Base-by-base conservation (phyloP, 2,113 vertebrate genomes). In the Corythoichthys haematopterus region DNA sequence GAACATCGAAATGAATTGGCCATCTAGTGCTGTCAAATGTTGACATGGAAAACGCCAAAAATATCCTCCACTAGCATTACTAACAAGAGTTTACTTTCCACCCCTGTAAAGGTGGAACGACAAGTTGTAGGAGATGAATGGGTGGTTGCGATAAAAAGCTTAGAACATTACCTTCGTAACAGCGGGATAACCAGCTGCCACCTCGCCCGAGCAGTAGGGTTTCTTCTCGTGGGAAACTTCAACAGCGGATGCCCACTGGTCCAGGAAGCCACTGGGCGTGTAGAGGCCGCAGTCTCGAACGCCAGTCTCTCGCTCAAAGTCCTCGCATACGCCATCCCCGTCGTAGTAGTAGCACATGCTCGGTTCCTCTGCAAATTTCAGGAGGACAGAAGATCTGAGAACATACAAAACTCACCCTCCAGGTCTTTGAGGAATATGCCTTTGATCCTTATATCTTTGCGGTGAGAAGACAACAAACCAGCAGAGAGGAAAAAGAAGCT, bases 271-370 rank as follows among this genome's bases (percentile, higher is more conserved):
- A 37, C 89, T 94, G 55, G 97, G 97, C 0, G 96, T 98, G 85
- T 98, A 98, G 64, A 99, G 91, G 0, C 97, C 97, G 36, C 97
- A 99, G 86, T 99, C 97, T 68, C 93, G 94, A 78, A 98, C 95
- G 57, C 96, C 95, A 2, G 93, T 96, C 91, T 94, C 94, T 63
- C 91, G 91, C 80, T 99, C 97, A 78, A 99, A 99, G 76, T 99
- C 97, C 77, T 99, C 97, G 57, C 97, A 99, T 48, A 98, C 91
- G 1, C 97, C 97, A 5, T 99, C 97, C 0, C 97, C 97, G 0
- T 98, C 96, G 0, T 98, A 97, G 88, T 96, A 98, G 79, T 99
- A 99, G 77, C 97, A 99, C 73, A 94, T 91, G 87, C 96, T 99
- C 51, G 97, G 97, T 70, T 96, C 94, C 75, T 94, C 97, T 99